A percentile compares a stretch with the other conserved stretches of the same genome.
Evolutionary conservation across 2,113 vertebrate genomes (phyloP).

Genomic region (Porphyrio hochstetteri): DNA sequence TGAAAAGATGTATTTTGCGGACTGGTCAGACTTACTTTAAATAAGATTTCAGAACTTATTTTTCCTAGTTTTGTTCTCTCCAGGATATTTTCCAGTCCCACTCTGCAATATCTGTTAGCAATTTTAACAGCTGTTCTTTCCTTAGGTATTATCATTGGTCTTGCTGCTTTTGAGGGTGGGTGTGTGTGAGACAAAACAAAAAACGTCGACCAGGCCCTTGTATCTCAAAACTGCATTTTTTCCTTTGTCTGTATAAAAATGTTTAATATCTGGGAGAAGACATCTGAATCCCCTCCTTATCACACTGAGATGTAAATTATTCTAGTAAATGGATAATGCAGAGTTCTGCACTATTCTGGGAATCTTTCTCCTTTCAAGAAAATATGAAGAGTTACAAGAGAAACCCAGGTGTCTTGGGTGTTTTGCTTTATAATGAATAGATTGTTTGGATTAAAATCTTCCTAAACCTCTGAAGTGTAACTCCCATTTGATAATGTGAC

Average conservation of each 20-base stretch:
- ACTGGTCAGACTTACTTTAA: background rate
- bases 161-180: background rate
- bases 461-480: background rate
- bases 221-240: background rate
- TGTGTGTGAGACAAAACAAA: background rate
- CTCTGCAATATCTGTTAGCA: background rate
- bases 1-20: slow-evolving; percentile 17
- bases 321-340: background rate
- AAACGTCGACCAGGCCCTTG: background rate
- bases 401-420: background rate
- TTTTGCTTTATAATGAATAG: background rate
- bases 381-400: background rate
- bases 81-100: background rate
- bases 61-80: background rate
- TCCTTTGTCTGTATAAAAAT: background rate
- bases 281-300: background rate
- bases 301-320: background rate
- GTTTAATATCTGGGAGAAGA: background rate
- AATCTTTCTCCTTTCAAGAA: background rate
- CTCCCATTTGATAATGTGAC: background rate
- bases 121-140: background rate
- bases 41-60: background rate
- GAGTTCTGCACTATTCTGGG: background rate
- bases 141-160: background rate
- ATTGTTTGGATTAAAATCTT: background rate